Evolutionary conservation across 2,113 vertebrate species (phyloP).

Genomic region (Callaeas wilsoni): DNA sequence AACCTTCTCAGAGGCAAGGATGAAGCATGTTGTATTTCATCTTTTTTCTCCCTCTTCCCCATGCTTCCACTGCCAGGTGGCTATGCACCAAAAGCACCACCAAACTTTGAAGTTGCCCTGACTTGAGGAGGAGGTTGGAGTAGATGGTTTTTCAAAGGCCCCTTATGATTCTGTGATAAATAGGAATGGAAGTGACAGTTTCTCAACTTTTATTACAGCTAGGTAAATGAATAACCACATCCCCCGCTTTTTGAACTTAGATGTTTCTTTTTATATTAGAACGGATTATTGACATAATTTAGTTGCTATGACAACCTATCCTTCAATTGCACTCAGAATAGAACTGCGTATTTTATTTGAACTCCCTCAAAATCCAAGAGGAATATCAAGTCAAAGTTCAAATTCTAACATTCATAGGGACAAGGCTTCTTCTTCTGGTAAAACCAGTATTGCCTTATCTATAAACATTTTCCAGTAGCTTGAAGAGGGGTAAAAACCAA

Average conservation of each 20-base stretch:
- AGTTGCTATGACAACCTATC: slow-evolving; percentile 39
- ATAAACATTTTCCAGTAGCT: background rate
- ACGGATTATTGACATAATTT: slow-evolving; percentile 20
- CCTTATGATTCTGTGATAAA: background rate
- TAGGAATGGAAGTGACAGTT: slow-evolving; percentile 9
- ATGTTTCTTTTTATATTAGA: slow-evolving; percentile 27
- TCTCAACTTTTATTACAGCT: slow-evolving; percentile 14
- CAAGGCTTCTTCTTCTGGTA: background rate
- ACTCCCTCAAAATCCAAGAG: background rate
- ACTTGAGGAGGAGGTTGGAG: background rate
- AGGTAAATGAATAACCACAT: slow-evolving; percentile 29
- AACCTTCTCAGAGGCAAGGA: background rate
- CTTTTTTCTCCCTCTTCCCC: background rate
- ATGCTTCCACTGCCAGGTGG: background rate
- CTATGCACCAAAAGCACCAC: background rate
- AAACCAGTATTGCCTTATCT: background rate
- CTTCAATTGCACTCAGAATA: background rate
- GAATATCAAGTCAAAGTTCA: background rate
- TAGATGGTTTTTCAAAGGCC: background rate
- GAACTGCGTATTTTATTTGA: background rate
- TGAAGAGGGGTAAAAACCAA: background rate
- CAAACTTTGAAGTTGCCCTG: background rate
- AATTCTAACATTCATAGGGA: background rate
- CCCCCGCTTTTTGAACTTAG: slow-evolving; percentile 31
- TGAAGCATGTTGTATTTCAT: background rate